Percentiles rank a stretch among this genome's conserved stretches.
Evolutionary conservation across 2,113 vertebrate genomes (phyloP).

Genomic region (Camelus bactrianus): DNA sequence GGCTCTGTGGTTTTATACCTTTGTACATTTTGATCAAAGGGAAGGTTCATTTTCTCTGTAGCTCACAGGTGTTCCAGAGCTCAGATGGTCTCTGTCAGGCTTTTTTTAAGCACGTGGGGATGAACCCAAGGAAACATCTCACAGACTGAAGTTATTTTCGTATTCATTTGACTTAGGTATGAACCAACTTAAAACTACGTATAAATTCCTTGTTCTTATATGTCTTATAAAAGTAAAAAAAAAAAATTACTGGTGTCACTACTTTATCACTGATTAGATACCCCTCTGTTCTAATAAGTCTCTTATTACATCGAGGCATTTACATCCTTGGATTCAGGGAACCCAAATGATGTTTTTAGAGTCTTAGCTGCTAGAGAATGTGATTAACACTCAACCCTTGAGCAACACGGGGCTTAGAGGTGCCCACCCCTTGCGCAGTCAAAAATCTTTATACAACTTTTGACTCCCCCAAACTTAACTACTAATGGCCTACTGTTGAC

Average conservation of each 20-base stretch:
- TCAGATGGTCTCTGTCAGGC: neutral
- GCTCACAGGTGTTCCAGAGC: neutral
- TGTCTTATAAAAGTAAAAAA: neutral
- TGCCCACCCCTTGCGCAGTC: fast-evolving
- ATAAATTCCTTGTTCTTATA: neutral
- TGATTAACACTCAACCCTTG: neutral
- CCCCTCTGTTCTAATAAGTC: neutral
- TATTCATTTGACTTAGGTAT: neutral
- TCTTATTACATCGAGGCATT: neutral
- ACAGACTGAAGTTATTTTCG: neutral
- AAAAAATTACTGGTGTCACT: neutral
- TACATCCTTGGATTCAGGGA: neutral
- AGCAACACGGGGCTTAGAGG: neutral
- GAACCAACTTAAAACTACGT: neutral
- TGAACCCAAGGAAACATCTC: neutral
- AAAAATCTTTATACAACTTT: neutral
- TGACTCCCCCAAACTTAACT: neutral
- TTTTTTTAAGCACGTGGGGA: neutral
- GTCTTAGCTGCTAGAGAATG: neutral
- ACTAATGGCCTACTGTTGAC: neutral
- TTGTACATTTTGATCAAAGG: neutral
- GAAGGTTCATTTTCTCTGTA: neutral
- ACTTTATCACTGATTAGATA: neutral
- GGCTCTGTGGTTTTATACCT: neutral
- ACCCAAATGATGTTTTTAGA: neutral